Conservation (phyloP, 2,888 invertebrate genomes). For the Boloria euphrosyne region DNA sequence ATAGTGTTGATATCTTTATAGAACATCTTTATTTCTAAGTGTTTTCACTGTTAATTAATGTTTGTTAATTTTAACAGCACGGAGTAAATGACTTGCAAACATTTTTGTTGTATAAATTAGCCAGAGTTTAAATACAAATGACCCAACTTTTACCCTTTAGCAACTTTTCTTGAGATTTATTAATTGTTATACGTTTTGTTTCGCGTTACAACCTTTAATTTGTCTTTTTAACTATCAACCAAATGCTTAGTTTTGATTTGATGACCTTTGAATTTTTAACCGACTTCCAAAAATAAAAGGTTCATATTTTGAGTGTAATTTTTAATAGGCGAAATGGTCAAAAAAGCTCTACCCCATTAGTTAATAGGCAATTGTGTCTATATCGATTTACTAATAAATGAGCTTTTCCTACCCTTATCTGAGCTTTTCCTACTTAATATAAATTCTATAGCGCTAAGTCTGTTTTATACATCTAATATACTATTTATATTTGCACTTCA, state of each 20-base stretch:
- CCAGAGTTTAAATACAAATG: conserved; percentile 44
- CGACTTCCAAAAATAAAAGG: too few species aligned
- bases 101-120: conserved; percentile 47
- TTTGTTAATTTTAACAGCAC: conserved; percentile 40
- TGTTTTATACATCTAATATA: too few species aligned
- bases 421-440: too few species aligned
- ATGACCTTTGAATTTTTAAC: not conserved
- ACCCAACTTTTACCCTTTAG: conserved; percentile 43
- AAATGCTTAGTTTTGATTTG: not conserved
- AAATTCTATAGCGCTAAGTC: too few species aligned
- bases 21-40: conserved; percentile 34
- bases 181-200: conserved; percentile 40
- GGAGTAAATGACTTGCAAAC: conserved; percentile 44
- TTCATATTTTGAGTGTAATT: too few species aligned
- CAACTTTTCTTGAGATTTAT: conserved; percentile 43
- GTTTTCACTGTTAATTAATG: conserved; percentile 44
- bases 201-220: conserved; percentile 23
- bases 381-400: too few species aligned
- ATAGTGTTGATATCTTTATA: conserved; percentile 26
- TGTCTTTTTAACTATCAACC: conserved; percentile 18
- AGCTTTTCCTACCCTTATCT: too few species aligned
- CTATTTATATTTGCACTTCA: too few species aligned
- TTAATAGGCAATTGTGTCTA: too few species aligned
- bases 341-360: too few species aligned
- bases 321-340: too few species aligned